Evolutionary conservation across 2,113 vertebrate species (phyloP), one percentile per base, ranked within the genome.

Genomic region (Gymnarchus niloticus): DNA sequence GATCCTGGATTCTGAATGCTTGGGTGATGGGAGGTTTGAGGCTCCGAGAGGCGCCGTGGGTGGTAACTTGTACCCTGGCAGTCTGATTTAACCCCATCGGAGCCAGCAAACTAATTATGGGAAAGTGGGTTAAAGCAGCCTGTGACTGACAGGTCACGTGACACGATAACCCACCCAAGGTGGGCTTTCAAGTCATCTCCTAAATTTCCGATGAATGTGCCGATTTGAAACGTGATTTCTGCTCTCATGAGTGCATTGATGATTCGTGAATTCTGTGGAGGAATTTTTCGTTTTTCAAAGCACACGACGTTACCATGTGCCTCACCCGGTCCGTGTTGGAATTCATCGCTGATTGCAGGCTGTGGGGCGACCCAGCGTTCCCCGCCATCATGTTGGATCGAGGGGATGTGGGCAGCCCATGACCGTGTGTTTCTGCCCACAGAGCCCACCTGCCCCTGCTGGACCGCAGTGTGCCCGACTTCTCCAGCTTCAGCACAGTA

Each of bases 391-490:
- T 69, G 28, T 33, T 28, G 37, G 61, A 69, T 0, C 12, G 61
- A 25, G 61, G 61, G 3, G 1, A 25, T 2, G n/a, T 14, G 5
- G 33, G 59, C 59, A 1, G 8, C 25, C 61, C 17, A 33, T 69
- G 28, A 80, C 52, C 56, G 1, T 65, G 33, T 61, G 10, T 41
- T 77, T 61, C 25, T 65, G 56, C 85, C 87, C 90, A n/a, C 91
- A 99, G 98, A 76, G 94, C 98, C 87, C 97, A 96, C 90, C 94
- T 99, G 86, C 97, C 97, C 12, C 94, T 99, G 54, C 95, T 99
- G 56, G 98, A 98, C 89, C 97, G 98, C 89, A 98, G 95, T 25
- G 93, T 97, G 88, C 98, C 97, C 0, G 98, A 99, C 89, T 99
- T 99, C 87, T 97, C 95, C 91, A 98, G 96, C 86, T 99, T 99